phyloP scores from a whole-genome alignment of 2,797 vertebrate species.

The Urocyon cinereoargenteus region DNA sequence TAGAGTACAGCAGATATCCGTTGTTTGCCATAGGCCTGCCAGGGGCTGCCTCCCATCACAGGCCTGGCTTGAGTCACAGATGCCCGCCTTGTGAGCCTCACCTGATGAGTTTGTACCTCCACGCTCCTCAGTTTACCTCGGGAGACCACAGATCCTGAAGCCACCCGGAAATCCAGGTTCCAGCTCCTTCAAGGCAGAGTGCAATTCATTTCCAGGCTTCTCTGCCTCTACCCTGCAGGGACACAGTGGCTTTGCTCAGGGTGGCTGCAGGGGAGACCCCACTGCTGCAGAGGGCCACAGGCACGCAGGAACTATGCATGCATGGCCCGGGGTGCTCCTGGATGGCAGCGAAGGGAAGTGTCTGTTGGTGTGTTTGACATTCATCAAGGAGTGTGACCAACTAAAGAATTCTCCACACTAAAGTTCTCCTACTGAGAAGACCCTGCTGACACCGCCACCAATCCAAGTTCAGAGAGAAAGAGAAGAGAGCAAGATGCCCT shows the following conservation, averaged over 20 bases:
- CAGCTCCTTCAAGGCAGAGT: slow-evolving; percentile 61
- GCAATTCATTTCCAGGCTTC: slow-evolving; percentile 65
- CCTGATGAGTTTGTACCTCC: slow-evolving; percentile 54
- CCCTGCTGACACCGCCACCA: slow-evolving; percentile 7
- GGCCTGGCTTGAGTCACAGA: slow-evolving; percentile 47
- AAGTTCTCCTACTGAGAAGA: slow-evolving; percentile 55
- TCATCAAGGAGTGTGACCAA: slow-evolving; percentile 10
- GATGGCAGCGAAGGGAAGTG: neutral
- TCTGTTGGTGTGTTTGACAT: slow-evolving; percentile 46
- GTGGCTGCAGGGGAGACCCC: slow-evolving; percentile 75
- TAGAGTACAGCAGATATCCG: slow-evolving; percentile 72
- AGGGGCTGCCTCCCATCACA: slow-evolving; percentile 74
- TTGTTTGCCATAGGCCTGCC: slow-evolving; percentile 74
- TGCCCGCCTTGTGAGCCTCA: slow-evolving; percentile 60
- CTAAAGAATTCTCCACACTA: slow-evolving; percentile 27
- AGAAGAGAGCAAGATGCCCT: slow-evolving; percentile 19
- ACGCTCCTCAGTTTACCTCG: slow-evolving; percentile 61
- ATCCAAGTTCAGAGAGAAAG: slow-evolving; percentile 15
- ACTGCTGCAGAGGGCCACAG: neutral
- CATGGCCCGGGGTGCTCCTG: neutral
- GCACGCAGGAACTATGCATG: slow-evolving; percentile 54
- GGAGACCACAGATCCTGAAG: slow-evolving; percentile 43
- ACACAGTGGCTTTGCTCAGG: slow-evolving; percentile 61
- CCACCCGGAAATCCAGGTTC: slow-evolving; percentile 42
- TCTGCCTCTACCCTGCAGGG: slow-evolving; percentile 67